Conservation (phyloP, 1,140 invertebrate genomes). For the Sesamia nonagrioides region DNA sequence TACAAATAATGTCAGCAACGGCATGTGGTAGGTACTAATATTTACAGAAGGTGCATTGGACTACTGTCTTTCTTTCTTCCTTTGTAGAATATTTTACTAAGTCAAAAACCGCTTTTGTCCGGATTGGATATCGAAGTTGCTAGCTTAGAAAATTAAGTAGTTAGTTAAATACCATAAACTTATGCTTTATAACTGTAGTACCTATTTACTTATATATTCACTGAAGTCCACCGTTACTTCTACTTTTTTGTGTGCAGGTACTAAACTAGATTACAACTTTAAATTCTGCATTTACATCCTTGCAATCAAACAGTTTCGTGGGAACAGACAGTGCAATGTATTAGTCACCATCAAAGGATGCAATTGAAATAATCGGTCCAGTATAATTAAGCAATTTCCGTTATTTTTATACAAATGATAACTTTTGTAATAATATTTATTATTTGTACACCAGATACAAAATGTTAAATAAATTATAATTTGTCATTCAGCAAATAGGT, state of each 20-base stretch:
- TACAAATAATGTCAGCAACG: too few relatives aligned
- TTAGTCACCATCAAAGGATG: constrained; percentile 6
- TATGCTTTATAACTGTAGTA: background rate
- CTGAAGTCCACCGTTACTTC: too few relatives aligned
- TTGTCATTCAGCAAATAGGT: background rate
- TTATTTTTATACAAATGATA: constrained; percentile 5
- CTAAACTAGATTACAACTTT: constrained; percentile 1
- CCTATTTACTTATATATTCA: background rate
- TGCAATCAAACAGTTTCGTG: constrained; percentile 15
- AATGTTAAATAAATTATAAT: background rate
- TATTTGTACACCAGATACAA: background rate
- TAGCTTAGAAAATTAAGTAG: too few relatives aligned
- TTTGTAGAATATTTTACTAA: too few relatives aligned
- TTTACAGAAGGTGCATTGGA: too few relatives aligned
- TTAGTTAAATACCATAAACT: background rate
- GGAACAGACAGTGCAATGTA: background rate
- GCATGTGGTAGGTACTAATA: too few relatives aligned
- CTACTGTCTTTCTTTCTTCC: too few relatives aligned
- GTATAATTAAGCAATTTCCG: background rate
- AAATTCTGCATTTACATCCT: constrained; percentile 20
- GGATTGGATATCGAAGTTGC: too few relatives aligned
- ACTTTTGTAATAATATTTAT: background rate
- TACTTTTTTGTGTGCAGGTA: too few relatives aligned
- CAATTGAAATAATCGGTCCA: constrained; percentile 1
- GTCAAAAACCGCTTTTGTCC: too few relatives aligned